These are phyloP conservation scores for Clusia tigrina DNA, from an alignment of 2,888 invertebrate species.

Conservation along the genomic window DNA sequence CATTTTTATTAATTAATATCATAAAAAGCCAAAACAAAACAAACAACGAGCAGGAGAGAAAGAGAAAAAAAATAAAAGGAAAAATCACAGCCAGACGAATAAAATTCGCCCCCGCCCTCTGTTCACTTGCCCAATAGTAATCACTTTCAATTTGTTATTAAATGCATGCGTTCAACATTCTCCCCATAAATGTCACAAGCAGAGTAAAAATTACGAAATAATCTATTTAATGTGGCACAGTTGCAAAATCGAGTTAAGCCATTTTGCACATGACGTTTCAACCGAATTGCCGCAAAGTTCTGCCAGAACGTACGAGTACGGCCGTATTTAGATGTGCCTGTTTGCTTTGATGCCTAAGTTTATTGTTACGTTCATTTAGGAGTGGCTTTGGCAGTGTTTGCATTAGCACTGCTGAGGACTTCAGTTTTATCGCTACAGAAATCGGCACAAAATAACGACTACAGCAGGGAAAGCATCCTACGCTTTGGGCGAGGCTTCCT, in stretches of 20 bases:
- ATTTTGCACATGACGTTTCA: slow-evolving; percentile 2
- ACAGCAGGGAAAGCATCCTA: background rate
- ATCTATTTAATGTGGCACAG: slow-evolving; percentile 9
- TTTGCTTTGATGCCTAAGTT: background rate
- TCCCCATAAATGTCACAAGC: background rate
- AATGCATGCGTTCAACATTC: too few species aligned
- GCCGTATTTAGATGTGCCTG: background rate
- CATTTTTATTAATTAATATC: too few species aligned
- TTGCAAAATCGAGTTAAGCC: slow-evolving; percentile 7
- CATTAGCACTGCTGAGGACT: slow-evolving; percentile 23
- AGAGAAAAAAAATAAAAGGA: too few species aligned
- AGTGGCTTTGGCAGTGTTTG: background rate
- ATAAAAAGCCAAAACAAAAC: too few species aligned
- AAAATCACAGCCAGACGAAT: too few species aligned
- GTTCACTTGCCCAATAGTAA: too few species aligned
- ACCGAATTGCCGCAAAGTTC: background rate
- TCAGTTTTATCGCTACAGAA: slow-evolving; percentile 36
- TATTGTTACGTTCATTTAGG: background rate
- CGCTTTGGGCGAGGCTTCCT: slow-evolving; percentile 24
- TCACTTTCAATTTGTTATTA: too few species aligned
- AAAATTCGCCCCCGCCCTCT: too few species aligned
- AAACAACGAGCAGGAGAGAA: too few species aligned
- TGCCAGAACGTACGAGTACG: background rate
- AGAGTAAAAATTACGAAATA: slow-evolving; percentile 1
- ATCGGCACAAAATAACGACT: slow-evolving; percentile 30